phyloP scores from a whole-genome alignment of 1,140 invertebrate genomes.

The Monochamus saltuarius region DNA sequence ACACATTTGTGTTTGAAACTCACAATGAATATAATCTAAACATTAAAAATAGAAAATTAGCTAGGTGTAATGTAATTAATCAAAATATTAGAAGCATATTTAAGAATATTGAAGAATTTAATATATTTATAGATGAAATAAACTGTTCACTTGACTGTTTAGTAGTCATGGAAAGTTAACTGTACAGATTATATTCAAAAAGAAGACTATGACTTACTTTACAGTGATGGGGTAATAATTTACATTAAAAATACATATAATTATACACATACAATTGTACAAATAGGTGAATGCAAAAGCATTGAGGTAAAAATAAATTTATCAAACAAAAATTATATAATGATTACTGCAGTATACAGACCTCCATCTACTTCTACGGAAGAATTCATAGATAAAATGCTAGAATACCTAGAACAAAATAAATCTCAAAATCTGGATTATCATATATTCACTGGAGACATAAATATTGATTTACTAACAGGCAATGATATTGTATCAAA shows the following conservation, averaged over 20 bases:
- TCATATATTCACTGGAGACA: not conserved
- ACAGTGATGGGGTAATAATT: not conserved
- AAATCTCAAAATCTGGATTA: not conserved
- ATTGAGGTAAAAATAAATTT: not conserved
- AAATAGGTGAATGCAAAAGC: not conserved
- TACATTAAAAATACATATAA: too few species aligned
- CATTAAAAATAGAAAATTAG: not conserved
- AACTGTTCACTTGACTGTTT: not conserved
- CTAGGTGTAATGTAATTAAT: not conserved
- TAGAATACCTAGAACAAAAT: not conserved
- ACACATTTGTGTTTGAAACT: not conserved
- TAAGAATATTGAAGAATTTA: not conserved
- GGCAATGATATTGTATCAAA: too few species aligned
- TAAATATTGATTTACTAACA: not conserved
- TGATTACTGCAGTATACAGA: constrained; percentile 1
- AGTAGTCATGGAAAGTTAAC: constrained; percentile 2
- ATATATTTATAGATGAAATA: not conserved
- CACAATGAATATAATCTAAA: not conserved
- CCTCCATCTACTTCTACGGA: not conserved
- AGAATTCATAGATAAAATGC: not conserved
- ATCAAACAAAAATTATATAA: not conserved
- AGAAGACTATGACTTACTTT: not conserved
- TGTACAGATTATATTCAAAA: too few species aligned
- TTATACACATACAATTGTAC: too few species aligned
- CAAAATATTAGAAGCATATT: not conserved